These are phyloP conservation scores for Balanococcus diminutus DNA, from an alignment of 2,888 invertebrate genomes.

Conservation along the genomic window DNA sequence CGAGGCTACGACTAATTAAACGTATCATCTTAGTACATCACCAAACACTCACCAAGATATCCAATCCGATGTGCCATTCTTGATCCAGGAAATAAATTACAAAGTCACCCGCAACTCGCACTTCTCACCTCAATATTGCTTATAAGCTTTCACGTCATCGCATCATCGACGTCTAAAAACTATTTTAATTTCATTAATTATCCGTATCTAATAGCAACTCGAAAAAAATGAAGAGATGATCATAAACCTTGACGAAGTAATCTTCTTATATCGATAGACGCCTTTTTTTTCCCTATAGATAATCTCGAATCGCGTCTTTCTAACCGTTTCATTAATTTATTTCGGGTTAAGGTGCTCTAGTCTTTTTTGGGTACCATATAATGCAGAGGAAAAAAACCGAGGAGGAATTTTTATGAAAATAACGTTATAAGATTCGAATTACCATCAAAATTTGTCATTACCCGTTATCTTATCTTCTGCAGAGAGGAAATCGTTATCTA, in stretches of 20 bases:
- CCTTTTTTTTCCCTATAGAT: background rate
- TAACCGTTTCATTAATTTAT: conserved; percentile 10
- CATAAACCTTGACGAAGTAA: conserved; percentile 40
- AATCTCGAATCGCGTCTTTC: background rate
- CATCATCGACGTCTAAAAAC: background rate
- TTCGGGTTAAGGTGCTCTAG: background rate
- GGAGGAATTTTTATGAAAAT: conserved; percentile 6
- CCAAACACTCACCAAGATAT: no score
- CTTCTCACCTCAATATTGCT: no score
- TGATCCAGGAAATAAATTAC: no score
- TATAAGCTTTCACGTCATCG: no score
- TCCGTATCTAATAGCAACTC: conserved; percentile 17
- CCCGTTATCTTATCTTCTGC: background rate
- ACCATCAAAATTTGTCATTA: conserved; percentile 24
- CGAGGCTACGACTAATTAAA: no score
- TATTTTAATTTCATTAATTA: conserved; percentile 46
- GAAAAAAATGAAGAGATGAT: background rate
- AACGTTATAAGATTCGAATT: conserved; percentile 16
- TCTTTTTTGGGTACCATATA: background rate
- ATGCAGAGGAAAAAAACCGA: background rate
- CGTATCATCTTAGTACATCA: no score
- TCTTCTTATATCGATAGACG: background rate
- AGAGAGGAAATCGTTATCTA: background rate
- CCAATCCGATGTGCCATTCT: no score
- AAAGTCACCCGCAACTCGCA: no score